These are phyloP conservation scores for Thunnus thynnus DNA, from an alignment of 2,113 vertebrate species.

Conservation along the genomic window DNA sequence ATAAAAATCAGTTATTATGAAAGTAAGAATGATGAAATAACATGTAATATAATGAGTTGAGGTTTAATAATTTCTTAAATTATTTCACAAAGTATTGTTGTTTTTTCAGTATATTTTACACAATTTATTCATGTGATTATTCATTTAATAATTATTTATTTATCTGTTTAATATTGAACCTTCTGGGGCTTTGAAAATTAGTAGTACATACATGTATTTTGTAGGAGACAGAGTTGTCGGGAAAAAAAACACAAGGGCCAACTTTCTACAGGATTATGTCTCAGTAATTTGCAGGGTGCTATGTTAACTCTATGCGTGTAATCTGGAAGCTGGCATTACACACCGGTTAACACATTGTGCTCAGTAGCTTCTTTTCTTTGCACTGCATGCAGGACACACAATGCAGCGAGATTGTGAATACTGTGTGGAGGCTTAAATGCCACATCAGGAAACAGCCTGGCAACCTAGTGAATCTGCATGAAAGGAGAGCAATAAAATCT, in stretches of 20 bases:
- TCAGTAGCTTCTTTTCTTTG: constrained; percentile 15
- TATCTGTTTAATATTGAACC: too few species aligned
- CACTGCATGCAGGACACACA: constrained; percentile 23
- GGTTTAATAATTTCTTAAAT: too few species aligned
- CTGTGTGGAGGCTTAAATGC: constrained; percentile 27
- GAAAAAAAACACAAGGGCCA: not conserved
- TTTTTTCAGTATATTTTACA: too few species aligned
- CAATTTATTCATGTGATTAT: too few species aligned
- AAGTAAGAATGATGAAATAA: too few species aligned
- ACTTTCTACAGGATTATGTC: not conserved
- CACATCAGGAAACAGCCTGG: constrained; percentile 56
- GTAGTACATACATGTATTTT: not conserved
- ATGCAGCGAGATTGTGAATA: constrained; percentile 22
- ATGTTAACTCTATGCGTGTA: not conserved
- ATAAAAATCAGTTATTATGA: too few species aligned
- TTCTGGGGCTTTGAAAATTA: not conserved
- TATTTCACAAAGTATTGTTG: too few species aligned
- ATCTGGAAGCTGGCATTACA: not conserved
- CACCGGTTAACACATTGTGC: constrained; percentile 28
- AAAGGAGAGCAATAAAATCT: constrained; percentile 72
- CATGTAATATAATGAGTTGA: too few species aligned
- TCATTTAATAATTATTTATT: too few species aligned
- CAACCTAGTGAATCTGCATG: constrained; percentile 40
- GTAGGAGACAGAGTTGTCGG: not conserved
- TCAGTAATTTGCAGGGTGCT: not conserved